Evolutionary conservation across 1,140 invertebrate species (phyloP).

Genomic region (Heliconius hermathena): DNA sequence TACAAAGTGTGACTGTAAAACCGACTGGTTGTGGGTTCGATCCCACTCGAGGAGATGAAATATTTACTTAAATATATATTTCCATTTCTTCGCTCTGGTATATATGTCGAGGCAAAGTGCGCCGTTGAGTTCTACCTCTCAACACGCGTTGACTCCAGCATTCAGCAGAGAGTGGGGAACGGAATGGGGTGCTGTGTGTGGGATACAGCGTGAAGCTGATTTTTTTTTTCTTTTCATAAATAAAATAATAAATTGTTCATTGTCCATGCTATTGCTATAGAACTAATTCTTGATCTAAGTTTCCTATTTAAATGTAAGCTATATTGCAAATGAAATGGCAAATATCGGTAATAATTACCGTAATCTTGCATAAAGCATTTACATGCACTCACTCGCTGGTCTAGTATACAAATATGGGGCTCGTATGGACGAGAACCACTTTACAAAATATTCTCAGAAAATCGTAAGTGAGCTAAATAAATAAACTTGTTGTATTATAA

Average conservation of each 20-base stretch:
- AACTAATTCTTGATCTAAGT: background rate
- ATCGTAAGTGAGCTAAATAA: background rate
- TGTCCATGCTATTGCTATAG: background rate
- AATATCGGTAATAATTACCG: slow-evolving; percentile 46
- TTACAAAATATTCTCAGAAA: background rate
- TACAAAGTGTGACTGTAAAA: too few relatives aligned
- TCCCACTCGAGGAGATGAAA: too few relatives aligned
- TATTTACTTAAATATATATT: too few relatives aligned
- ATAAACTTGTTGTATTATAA: background rate
- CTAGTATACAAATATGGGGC: background rate
- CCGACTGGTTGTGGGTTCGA: too few relatives aligned
- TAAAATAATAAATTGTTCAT: background rate
- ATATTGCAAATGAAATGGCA: slow-evolving; percentile 25
- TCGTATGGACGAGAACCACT: background rate
- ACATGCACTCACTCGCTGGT: background rate
- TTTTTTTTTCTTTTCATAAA: too few relatives aligned
- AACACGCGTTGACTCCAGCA: too few relatives aligned
- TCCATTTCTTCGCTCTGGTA: too few relatives aligned
- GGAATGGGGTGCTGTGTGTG: too few relatives aligned
- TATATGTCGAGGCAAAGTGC: too few relatives aligned
- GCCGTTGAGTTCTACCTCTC: too few relatives aligned
- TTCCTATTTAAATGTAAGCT: background rate
- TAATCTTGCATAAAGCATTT: slow-evolving; percentile 32
- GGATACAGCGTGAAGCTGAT: too few relatives aligned
- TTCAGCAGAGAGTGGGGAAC: too few relatives aligned